These are phyloP conservation scores for Archilochus colubris DNA, from an alignment of 2,113 vertebrate genomes.

Conservation along the genomic window DNA sequence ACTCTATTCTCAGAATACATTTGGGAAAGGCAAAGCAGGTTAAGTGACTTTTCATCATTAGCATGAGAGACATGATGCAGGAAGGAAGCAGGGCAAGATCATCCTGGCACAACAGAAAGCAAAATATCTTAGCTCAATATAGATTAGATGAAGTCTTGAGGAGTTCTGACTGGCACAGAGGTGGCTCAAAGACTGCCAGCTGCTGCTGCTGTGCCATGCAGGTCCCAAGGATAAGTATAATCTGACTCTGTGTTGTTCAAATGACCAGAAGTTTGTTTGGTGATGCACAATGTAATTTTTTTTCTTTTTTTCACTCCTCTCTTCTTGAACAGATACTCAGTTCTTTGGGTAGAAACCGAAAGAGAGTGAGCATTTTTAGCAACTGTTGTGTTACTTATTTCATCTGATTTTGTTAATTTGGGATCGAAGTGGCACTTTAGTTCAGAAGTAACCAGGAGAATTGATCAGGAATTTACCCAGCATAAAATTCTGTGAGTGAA, in stretches of 20 bases:
- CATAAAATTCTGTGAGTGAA: neutral
- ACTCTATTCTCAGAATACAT: neutral
- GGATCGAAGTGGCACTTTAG: neutral
- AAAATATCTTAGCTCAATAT: neutral
- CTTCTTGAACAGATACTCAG: neutral
- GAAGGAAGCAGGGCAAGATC: neutral
- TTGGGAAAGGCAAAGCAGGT: neutral
- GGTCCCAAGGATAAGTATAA: neutral
- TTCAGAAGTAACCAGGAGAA: neutral
- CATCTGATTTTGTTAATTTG: neutral
- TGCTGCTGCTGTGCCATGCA: neutral
- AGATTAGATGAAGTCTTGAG: neutral
- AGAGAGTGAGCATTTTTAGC: neutral
- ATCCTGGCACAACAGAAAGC: neutral
- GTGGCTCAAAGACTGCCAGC: rapidly evolving
- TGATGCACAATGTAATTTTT: neutral
- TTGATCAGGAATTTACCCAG: neutral
- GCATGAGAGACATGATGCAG: neutral
- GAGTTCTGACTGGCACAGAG: rapidly evolving
- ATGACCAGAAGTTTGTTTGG: neutral
- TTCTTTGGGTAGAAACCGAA: neutral
- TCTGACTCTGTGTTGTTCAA: neutral
- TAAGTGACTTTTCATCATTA: neutral
- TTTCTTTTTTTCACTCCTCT: neutral
- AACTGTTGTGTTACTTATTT: neutral